These are phyloP conservation scores for Drosophila bocqueti DNA, from an alignment of 1,140 invertebrate species.

Conservation along the genomic window DNA sequence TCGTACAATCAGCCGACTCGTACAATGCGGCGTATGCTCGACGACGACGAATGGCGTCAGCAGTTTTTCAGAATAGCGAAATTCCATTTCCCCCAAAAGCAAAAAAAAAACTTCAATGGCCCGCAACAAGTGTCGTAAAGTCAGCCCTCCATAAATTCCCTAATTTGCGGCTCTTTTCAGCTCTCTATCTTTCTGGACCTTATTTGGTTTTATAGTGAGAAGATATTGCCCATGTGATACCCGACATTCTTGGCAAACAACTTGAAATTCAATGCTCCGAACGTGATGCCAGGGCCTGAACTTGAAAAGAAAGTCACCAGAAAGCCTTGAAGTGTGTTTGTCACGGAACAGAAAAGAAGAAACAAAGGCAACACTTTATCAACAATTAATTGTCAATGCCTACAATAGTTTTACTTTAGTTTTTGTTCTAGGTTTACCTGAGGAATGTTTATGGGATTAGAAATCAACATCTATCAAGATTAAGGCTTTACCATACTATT, in stretches of 20 bases:
- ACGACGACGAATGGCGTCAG: slow-evolving; percentile 25
- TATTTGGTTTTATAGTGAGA: neutral
- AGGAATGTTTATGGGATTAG: neutral
- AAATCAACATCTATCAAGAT: neutral
- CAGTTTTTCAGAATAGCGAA: slow-evolving; percentile 13
- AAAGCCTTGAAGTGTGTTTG: slow-evolving; percentile 17
- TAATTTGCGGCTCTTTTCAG: slow-evolving; percentile 1
- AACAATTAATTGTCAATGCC: neutral
- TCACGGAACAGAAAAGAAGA: neutral
- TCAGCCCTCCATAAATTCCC: slow-evolving; percentile 1
- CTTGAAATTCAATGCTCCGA: slow-evolving; percentile 20
- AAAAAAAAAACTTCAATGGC: slow-evolving; percentile 3
- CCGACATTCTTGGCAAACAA: slow-evolving; percentile 6
- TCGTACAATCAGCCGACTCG: slow-evolving; percentile 22
- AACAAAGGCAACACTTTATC: slow-evolving; percentile 3
- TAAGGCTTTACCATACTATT: too few relatives aligned
- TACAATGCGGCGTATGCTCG: slow-evolving; percentile 20
- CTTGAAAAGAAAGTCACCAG: slow-evolving; percentile 1
- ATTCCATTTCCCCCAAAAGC: slow-evolving; percentile 10
- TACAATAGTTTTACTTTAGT: neutral
- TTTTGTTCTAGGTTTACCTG: neutral
- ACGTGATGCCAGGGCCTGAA: slow-evolving; percentile 15
- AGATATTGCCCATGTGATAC: slow-evolving; percentile 6
- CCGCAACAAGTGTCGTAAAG: slow-evolving; percentile 24
- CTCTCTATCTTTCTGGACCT: neutral